phyloP scores from a whole-genome alignment of 2,797 vertebrate species.

The Malurus leucopterus region DNA sequence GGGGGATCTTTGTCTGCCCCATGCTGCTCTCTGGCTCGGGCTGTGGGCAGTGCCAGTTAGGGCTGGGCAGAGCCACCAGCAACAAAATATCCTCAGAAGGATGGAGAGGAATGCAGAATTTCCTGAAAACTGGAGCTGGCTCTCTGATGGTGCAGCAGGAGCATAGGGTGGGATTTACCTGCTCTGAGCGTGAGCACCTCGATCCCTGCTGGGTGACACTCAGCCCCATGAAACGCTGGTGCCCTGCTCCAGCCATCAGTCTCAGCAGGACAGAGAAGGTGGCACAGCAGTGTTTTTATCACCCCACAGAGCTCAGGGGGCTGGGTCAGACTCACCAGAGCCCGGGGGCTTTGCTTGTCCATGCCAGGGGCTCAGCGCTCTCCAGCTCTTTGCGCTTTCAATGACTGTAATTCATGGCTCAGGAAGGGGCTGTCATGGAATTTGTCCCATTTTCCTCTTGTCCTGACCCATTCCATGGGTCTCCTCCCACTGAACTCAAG shows the following conservation, averaged over 20 bases:
- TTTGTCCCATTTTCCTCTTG: not conserved
- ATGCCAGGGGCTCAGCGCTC: not conserved
- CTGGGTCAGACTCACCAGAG: not conserved
- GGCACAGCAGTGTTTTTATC: not conserved
- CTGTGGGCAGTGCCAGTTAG: not conserved
- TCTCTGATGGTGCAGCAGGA: not conserved
- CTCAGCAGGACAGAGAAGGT: not conserved
- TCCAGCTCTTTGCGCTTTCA: not conserved
- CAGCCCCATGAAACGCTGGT: not conserved
- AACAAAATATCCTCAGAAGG: not conserved
- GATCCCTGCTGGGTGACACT: not conserved
- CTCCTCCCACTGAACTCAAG: not conserved
- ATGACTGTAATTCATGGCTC: not conserved
- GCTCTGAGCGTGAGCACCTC: rapidly evolving
- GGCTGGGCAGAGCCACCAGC: not conserved
- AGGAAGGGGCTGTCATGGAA: not conserved
- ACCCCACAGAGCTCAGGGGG: not conserved
- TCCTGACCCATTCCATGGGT: not conserved
- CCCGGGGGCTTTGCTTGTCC: not conserved
- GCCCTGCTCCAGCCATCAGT: not conserved
- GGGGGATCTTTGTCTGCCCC: not conserved
- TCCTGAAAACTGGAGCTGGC: not conserved
- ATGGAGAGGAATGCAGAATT: not conserved
- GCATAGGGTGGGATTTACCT: rapidly evolving
- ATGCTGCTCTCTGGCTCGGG: rapidly evolving